Evolutionary conservation across 2,797 vertebrate species (phyloP).

Genomic region (Ceryle rudis): DNA sequence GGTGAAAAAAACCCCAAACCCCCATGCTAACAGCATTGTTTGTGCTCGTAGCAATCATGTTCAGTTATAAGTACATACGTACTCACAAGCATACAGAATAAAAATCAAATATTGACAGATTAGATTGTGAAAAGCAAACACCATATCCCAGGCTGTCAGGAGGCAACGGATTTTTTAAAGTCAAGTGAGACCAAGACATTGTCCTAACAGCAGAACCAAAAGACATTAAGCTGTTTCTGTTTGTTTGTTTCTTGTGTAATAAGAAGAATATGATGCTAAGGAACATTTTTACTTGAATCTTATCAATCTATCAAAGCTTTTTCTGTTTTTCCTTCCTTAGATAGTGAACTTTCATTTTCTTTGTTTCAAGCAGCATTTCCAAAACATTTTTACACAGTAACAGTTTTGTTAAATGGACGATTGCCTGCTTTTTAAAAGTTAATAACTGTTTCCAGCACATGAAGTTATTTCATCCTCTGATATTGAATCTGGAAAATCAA

Average conservation of each 20-base stretch:
- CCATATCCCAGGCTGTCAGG: not conserved
- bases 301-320: not conserved
- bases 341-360: not conserved
- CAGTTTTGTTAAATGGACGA: not conserved
- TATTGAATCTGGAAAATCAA: not conserved
- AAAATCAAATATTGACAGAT: not conserved
- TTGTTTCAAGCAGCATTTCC: not conserved
- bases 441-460: not conserved
- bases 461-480: not conserved
- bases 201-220: not conserved
- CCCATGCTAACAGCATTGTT: not conserved
- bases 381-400: not conserved
- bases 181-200: not conserved
- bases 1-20: not conserved
- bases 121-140: not conserved
- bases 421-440: constrained; percentile 1
- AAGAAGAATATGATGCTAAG: not conserved
- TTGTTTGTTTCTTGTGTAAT: not conserved
- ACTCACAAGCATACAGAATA: not conserved
- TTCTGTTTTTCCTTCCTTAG: not conserved
- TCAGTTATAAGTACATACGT: not conserved
- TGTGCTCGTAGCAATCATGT: not conserved
- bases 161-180: not conserved
- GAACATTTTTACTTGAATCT: not conserved
- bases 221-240: not conserved